Evolutionary conservation across 2,113 vertebrate species (phyloP).

Genomic region (Mesoclemmys tuberculata): DNA sequence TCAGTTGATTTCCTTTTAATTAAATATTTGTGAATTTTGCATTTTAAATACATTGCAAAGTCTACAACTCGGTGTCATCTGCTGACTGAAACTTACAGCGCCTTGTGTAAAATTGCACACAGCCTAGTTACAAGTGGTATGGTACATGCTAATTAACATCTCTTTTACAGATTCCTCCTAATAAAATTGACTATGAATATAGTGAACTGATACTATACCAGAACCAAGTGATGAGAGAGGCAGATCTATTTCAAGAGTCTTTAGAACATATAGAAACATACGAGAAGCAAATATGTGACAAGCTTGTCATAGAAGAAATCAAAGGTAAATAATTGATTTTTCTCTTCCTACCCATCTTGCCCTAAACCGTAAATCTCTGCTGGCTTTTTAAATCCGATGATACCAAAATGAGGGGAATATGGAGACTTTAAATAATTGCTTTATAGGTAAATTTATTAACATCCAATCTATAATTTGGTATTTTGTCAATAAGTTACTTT

Average conservation of each 20-base stretch:
- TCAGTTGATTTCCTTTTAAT: not conserved
- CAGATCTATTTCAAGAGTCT: constrained; percentile 82
- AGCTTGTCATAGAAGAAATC: constrained; percentile 83
- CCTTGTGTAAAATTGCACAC: not conserved
- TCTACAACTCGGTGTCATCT: not conserved
- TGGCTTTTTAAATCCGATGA: not conserved
- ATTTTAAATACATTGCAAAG: not conserved
- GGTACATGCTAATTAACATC: not conserved
- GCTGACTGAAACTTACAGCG: not conserved
- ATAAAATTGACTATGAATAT: constrained; percentile 84
- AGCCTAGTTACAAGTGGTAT: not conserved
- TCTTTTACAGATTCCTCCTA: constrained; percentile 77
- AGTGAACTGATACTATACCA: constrained; percentile 84
- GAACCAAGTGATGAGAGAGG: constrained; percentile 86
- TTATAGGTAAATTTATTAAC: not conserved
- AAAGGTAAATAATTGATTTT: constrained; percentile 75
- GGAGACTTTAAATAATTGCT: not conserved
- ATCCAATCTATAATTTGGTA: rapidly evolving
- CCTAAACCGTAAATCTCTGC: not conserved
- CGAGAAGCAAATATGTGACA: constrained; percentile 84
- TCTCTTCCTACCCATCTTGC: not conserved
- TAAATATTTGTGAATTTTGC: not conserved
- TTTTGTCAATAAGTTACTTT: not conserved
- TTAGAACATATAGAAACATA: constrained; percentile 83
- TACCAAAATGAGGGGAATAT: not conserved